Conservation (phyloP, 2,888 invertebrate species). For the Nymphalis c-album region DNA sequence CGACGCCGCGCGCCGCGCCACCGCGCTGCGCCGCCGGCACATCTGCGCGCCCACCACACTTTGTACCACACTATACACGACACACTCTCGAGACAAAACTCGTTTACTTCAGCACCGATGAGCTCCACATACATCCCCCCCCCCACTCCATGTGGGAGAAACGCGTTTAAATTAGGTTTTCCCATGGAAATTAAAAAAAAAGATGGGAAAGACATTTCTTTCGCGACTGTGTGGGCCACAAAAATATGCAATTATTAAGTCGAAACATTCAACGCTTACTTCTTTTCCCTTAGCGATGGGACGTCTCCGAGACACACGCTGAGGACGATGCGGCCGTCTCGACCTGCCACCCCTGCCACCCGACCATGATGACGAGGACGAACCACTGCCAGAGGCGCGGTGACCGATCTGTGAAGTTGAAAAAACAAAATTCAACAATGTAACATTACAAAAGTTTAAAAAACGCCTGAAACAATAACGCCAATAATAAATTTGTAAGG, state of each 20-base stretch:
- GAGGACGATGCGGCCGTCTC: slow-evolving; percentile 54
- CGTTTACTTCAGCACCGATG: no score
- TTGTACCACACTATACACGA: no score
- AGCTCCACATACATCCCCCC: no score
- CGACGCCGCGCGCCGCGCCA: slow-evolving; percentile 57
- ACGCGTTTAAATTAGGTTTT: no score
- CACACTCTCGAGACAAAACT: no score
- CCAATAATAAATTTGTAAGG: no score
- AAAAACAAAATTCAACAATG: not conserved
- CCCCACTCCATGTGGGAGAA: no score
- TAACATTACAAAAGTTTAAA: not conserved
- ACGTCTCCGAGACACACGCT: slow-evolving; percentile 56
- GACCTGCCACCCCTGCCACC: slow-evolving; percentile 56
- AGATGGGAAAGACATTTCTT: no score
- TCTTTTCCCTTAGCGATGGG: slow-evolving; percentile 73
- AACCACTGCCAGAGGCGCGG: slow-evolving; percentile 64
- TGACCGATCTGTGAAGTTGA: slow-evolving; percentile 63
- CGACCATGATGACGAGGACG: slow-evolving; percentile 68
- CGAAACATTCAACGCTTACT: slow-evolving; percentile 42
- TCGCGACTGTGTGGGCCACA: no score
- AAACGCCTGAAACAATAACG: no score
- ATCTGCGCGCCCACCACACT: slow-evolving; percentile 45
- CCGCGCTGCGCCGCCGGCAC: slow-evolving; percentile 57
- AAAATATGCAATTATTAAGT: no score
- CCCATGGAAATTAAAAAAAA: no score